Evolutionary conservation across 2,888 invertebrate genomes (phyloP).

Genomic region (Cosmia trapezina): DNA sequence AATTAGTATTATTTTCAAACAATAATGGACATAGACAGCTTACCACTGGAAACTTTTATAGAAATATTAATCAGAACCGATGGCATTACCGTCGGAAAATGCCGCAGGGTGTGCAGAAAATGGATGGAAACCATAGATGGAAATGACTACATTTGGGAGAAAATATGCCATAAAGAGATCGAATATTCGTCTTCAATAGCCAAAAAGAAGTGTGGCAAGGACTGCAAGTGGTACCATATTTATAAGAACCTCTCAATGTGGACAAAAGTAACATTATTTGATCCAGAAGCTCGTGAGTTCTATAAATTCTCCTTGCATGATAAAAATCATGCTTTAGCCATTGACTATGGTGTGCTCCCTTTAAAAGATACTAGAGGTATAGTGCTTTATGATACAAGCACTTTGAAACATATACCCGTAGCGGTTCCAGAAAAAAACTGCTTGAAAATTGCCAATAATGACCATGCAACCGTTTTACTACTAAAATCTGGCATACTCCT

Average conservation of each 20-base stretch:
- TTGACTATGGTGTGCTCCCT: constrained; percentile 79
- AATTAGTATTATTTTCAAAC: neutral
- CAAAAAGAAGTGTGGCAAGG: constrained; percentile 77
- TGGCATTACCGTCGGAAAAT: constrained; percentile 77
- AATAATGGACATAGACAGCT: constrained; percentile 69
- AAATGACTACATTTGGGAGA: constrained; percentile 78
- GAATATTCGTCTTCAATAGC: constrained; percentile 79
- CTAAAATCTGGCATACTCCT: constrained; percentile 76
- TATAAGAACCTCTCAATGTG: constrained; percentile 81
- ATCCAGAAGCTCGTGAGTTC: constrained; percentile 75
- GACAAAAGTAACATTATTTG: constrained; percentile 70
- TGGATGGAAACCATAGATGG: constrained; percentile 80
- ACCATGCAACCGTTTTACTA: constrained; percentile 75
- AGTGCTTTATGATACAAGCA: constrained; percentile 78
- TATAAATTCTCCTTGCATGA: constrained; percentile 80
- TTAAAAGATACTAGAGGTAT: constrained; percentile 79
- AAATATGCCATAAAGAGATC: constrained; percentile 76
- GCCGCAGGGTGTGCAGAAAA: constrained; percentile 78
- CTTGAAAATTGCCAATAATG: constrained; percentile 79
- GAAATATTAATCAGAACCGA: constrained; percentile 79
- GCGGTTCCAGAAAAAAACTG: constrained; percentile 78
- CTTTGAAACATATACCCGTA: constrained; percentile 80
- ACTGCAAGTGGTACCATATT: constrained; percentile 80
- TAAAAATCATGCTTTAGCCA: constrained; percentile 75
- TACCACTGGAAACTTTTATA: constrained; percentile 81